Evolutionary conservation across 2,113 vertebrate species (phyloP).

Genomic region (Crypturellus undulatus): DNA sequence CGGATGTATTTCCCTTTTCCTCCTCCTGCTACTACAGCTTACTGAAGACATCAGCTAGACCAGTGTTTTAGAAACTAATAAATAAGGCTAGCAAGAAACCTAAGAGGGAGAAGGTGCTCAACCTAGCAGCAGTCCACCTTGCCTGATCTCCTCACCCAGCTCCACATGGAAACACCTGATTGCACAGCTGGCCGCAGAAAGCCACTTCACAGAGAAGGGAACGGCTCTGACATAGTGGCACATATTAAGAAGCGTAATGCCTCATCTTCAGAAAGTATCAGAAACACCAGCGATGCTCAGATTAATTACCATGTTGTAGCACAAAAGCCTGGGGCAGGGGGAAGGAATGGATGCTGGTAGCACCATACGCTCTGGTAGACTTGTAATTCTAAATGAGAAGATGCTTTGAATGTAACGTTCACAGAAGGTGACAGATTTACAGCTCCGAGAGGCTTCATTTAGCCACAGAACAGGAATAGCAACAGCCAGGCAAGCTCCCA

Average conservation of each 20-base stretch:
- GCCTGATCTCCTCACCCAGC: not conserved
- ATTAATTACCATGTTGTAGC: constrained; percentile 13
- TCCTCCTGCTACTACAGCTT: not conserved
- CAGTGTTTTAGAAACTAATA: not conserved
- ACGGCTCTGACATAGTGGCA: not conserved
- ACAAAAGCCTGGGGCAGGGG: not conserved
- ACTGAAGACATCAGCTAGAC: not conserved
- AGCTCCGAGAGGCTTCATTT: not conserved
- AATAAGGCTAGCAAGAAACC: not conserved
- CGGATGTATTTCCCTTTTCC: not conserved
- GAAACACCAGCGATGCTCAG: constrained; percentile 11
- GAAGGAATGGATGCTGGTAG: not conserved
- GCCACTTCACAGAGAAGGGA: not conserved
- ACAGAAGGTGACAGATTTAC: constrained; percentile 34
- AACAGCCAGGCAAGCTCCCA: not conserved
- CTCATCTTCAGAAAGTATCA: constrained; percentile 20
- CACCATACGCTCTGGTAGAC: not conserved
- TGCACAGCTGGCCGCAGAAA: constrained; percentile 9
- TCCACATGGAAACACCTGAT: constrained; percentile 9
- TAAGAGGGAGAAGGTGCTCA: not conserved
- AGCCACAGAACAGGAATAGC: not conserved
- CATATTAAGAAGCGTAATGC: not conserved
- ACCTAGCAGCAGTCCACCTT: not conserved
- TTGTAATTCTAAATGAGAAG: not conserved
- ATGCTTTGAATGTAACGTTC: fast-evolving